Evolutionary conservation across 2,888 invertebrate genomes (phyloP).

Genomic region (Diloba caeruleocephala): DNA sequence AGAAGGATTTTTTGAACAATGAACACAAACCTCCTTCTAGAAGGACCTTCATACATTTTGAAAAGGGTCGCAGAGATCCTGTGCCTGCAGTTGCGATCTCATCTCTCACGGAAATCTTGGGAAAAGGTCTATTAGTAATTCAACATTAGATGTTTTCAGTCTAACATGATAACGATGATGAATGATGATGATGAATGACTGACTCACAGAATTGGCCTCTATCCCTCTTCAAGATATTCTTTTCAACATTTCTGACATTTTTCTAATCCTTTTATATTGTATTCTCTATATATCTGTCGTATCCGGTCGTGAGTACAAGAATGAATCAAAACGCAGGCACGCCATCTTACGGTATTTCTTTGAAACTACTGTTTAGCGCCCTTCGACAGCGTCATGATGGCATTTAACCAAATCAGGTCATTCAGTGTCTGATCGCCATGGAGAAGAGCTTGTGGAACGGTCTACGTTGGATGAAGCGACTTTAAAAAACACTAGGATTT

Average conservation of each 20-base stretch:
- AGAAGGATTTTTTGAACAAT: conserved; percentile 2
- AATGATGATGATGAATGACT: conserved; percentile 24
- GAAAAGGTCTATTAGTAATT: background rate
- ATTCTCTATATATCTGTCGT: too few relatives aligned
- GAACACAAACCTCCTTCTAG: background rate
- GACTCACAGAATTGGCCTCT: background rate
- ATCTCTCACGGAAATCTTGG: conserved; percentile 38
- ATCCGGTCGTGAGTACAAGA: too few relatives aligned
- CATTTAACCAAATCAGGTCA: too few relatives aligned
- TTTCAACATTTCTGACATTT: background rate
- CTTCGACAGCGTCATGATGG: too few relatives aligned
- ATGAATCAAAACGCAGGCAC: too few relatives aligned
- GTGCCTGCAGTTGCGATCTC: conserved; percentile 35
- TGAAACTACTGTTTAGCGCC: too few relatives aligned
- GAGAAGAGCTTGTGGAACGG: too few relatives aligned
- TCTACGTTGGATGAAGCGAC: too few relatives aligned
- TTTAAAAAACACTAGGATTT: too few relatives aligned
- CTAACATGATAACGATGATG: conserved; percentile 22
- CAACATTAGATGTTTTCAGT: conserved; percentile 15
- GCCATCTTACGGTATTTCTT: too few relatives aligned
- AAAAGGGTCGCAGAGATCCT: conserved; percentile 36
- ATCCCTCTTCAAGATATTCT: background rate
- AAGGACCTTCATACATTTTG: conserved; percentile 14
- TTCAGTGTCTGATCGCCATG: too few relatives aligned
- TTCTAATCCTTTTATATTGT: too few relatives aligned